Conservation (phyloP, 1,140 invertebrate species). For the Drosophila melanica region DNA sequence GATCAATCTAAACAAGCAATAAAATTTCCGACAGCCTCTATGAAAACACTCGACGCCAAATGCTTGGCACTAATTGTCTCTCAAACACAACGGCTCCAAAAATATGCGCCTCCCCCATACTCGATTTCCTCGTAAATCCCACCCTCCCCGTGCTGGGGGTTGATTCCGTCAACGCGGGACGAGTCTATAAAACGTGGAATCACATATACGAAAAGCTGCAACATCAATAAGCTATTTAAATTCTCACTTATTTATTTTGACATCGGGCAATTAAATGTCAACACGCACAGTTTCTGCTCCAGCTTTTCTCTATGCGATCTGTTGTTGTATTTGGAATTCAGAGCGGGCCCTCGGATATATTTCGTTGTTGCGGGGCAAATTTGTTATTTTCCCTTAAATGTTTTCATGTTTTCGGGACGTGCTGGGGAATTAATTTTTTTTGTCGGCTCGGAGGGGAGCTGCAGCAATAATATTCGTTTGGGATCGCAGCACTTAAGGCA, state of each 20-base stretch:
- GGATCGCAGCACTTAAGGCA: slow-evolving; percentile 66
- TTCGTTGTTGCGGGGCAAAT: slow-evolving; percentile 2
- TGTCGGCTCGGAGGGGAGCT: slow-evolving; percentile 33
- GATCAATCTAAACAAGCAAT: slow-evolving; percentile 63
- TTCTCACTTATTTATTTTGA: slow-evolving; percentile 81
- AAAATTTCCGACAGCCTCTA: slow-evolving; percentile 64
- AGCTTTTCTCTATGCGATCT: slow-evolving; percentile 18
- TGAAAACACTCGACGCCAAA: slow-evolving; percentile 62
- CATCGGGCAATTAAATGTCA: slow-evolving; percentile 80
- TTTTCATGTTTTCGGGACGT: slow-evolving; percentile 27
- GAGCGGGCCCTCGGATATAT: not conserved
- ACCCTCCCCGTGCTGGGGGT: not conserved
- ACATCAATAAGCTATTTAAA: slow-evolving; percentile 75
- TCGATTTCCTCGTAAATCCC: not conserved
- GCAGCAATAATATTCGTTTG: slow-evolving; percentile 38
- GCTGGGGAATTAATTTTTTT: slow-evolving; percentile 48
- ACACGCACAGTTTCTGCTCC: slow-evolving; percentile 58
- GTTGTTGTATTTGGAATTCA: slow-evolving; percentile 3
- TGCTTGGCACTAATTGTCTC: slow-evolving; percentile 72
- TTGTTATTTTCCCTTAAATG: slow-evolving; percentile 20
- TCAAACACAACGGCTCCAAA: slow-evolving; percentile 55
- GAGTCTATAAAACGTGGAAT: slow-evolving; percentile 57
- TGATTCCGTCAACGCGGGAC: slow-evolving; percentile 15
- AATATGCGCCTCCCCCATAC: slow-evolving; percentile 44
- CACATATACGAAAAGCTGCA: slow-evolving; percentile 6